Evolutionary conservation across 2,888 invertebrate genomes (phyloP), one percentile per base, ranked within the genome.

Genomic region (Drosophila pseudotalamancana): DNA sequence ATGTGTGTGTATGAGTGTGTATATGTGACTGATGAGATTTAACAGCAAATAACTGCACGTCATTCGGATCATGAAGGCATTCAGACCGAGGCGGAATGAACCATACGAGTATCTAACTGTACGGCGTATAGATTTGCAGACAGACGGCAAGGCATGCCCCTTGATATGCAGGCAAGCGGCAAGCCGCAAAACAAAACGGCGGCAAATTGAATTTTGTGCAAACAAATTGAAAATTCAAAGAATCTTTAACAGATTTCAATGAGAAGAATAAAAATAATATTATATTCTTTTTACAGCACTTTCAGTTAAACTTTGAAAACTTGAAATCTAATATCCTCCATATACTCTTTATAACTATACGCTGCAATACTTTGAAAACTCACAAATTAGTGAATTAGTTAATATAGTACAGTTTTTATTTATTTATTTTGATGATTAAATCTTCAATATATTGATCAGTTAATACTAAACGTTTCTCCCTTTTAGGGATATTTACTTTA

Each of bases 141-240:
- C 37, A 29, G 18, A 43, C 31, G 12, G 46, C 19, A 32, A 48
- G 29, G 46, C 39, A 63, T 57, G 77, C 72, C 77, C 48, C 57
- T 72, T 72, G 65, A 64, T 55, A 62, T 46, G 63, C 59, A 75
- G 68, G 77, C 83, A 86, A 79, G 86, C 65, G 77, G 83, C 55
- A 79, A 69, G 66, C 39, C 29, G 29, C 16, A 42, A 11, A 43
- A 25, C 57, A 40, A 60, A 73, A 54, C 53, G 32, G 18, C 53
- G 37, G 48, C 50, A 63, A 77, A 84, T 70, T 77, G 23, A 73
- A 69, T 77, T 50, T 39, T 19, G 34, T 19, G 31, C 25, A 65
- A 6, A 19, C 31, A 42, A 65, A 65, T 39, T 21, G 27, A 49
- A 46, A 11, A 18, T 25, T 40, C 27, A 8, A 29, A 34, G n/a